Evolutionary conservation across 2,113 vertebrate species (phyloP), one percentile per base, ranked within the genome.

Genomic region (Heterochromis multidens): DNA sequence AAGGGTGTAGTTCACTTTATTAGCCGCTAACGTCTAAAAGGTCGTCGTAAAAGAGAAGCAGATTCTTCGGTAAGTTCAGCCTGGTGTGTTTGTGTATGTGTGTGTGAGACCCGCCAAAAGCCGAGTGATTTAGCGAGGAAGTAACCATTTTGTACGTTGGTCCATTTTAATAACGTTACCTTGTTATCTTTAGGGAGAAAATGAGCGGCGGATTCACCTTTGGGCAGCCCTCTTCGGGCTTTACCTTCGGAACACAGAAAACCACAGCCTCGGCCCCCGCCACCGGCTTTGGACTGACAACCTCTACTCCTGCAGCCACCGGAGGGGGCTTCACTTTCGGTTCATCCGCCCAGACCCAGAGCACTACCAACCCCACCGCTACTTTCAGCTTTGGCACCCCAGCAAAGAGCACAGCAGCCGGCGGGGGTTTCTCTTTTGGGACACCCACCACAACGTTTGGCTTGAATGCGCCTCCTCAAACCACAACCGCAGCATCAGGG

Each of bases 121-220:
- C 60, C 17, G 4, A 19, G n/a, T 29, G 58, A 11, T 37, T 60
- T 57, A 17, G 14, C 23, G 25, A 89, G 92, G 87, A 94, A 91
- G 91, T 88, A 58, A 85, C 92, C 88, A 81, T 92, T 91, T 89
- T 90, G 85, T 62, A 3, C 13, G 33, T 13, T 9, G 14, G 52
- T n/a, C 63, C 58, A 5, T 31, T 40, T 54, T 10, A 7, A 4
- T 61, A 49, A 12, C 59, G 6, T 17, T 57, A 0, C 6, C 29
- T 9, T 62, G 56, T 40, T 4, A 19, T 23, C 19, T 17, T 6
- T 23, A 7, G 3, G 63, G 43, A 56, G 14, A 87, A 76, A 60
- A 97, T 98, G 97, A 98, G 93, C 61, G 95, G 95, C 21, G 91
- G 92, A 9, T 99, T 98, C 92, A 97, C 83, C 84, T 97, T 98